Conservation (phyloP, 1,140 invertebrate genomes). For the Teleopsis dalmanni region DNA sequence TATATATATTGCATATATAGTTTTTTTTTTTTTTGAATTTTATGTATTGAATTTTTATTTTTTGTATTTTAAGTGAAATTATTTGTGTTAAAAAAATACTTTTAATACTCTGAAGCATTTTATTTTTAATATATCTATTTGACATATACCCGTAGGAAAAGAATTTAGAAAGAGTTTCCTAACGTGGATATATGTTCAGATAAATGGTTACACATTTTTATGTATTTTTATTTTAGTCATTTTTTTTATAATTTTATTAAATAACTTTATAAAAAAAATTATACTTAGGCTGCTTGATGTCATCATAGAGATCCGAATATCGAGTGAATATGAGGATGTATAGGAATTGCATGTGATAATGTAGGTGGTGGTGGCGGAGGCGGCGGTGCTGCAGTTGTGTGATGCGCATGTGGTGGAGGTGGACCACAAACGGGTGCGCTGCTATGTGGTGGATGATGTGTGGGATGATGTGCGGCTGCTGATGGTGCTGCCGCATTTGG, state of each 20-base stretch:
- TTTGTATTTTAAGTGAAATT: neutral
- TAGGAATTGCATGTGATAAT: conserved; percentile 39
- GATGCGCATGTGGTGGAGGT: conserved; percentile 6
- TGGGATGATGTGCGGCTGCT: conserved; percentile 19
- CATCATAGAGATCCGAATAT: conserved; percentile 46
- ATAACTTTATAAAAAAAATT: neutral
- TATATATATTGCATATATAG: no score
- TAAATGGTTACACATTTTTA: neutral
- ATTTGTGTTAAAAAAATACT: no score
- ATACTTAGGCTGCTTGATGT: conserved; percentile 15
- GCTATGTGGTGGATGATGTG: conserved; percentile 10
- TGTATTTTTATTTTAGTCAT: conserved; percentile 7
- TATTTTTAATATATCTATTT: no score
- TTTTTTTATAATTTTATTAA: neutral
- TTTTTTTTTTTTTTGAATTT: neutral
- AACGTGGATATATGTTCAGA: no score
- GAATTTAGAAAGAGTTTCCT: neutral
- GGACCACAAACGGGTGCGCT: neutral
- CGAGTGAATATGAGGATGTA: conserved; percentile 43
- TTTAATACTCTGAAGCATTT: no score
- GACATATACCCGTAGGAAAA: neutral
- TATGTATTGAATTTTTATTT: neutral
- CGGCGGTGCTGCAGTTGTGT: conserved; percentile 14
- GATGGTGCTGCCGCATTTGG: conserved; percentile 15
- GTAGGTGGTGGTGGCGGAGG: conserved; percentile 21